Conservation (phyloP, 2,113 vertebrate species). For the Silurus meridionalis region DNA sequence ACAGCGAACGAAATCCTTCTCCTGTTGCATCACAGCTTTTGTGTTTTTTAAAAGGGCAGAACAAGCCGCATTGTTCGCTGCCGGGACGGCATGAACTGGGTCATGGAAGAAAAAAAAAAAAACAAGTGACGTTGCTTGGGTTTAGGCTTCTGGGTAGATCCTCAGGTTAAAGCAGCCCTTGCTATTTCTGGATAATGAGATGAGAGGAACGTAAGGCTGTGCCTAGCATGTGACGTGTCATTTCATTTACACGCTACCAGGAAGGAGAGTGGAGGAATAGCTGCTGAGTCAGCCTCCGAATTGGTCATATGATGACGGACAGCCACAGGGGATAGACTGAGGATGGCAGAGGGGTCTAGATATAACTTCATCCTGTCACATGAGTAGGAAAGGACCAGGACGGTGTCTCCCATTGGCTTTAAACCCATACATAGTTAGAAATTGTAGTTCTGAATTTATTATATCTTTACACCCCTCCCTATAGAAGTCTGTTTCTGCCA, state of each 20-base stretch:
- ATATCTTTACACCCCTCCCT: slow-evolving; percentile 12
- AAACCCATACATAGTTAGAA: background rate
- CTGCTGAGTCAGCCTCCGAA: background rate
- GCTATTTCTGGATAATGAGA: slow-evolving; percentile 42
- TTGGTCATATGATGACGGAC: slow-evolving; percentile 49
- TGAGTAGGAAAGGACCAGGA: slow-evolving; percentile 31
- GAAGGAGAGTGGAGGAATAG: background rate
- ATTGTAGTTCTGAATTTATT: slow-evolving; percentile 3
- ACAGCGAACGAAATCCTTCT: background rate
- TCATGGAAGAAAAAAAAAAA: slow-evolving; percentile 24
- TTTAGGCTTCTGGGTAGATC: slow-evolving; percentile 33
- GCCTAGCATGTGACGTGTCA: slow-evolving; percentile 13
- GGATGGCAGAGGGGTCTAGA: background rate
- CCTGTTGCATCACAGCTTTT: slow-evolving; percentile 34
- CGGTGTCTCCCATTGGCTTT: slow-evolving; percentile 38
- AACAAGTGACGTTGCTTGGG: background rate
- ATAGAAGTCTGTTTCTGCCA: background rate
- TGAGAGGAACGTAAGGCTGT: slow-evolving; percentile 16
- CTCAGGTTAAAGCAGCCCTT: slow-evolving; percentile 16
- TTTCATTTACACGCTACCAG: slow-evolving; percentile 42
- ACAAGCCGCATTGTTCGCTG: slow-evolving; percentile 16
- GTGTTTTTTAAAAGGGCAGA: slow-evolving; percentile 14
- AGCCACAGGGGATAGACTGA: slow-evolving; percentile 42
- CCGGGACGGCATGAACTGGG: slow-evolving; percentile 4
- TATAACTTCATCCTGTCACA: slow-evolving; percentile 26